Conservation (phyloP, 1,140 invertebrate species). For the Helicorthomorpha holstii region DNA sequence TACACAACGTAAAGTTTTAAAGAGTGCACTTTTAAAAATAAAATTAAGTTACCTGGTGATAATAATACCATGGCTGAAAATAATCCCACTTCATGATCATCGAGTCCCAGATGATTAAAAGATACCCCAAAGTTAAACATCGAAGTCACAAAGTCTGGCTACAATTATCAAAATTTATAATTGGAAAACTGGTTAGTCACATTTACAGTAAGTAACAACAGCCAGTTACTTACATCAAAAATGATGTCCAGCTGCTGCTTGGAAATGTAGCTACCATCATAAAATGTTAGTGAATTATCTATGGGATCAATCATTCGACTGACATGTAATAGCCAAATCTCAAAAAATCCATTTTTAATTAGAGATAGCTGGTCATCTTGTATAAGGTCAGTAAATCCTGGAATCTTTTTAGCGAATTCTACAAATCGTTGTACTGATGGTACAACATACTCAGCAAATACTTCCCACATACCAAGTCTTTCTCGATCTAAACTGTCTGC, state of each 20-base stretch:
- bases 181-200: not conserved
- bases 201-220: not conserved
- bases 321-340: conserved; percentile 82
- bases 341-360: conserved; percentile 91
- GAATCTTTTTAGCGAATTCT: conserved; percentile 81
- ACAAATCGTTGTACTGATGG: conserved; percentile 79
- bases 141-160: conserved; percentile 53
- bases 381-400: conserved; percentile 63
- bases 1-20: too few relatives aligned
- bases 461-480: conserved; percentile 26
- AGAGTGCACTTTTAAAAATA: too few relatives aligned
- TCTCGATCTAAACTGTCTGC: conserved; percentile 24
- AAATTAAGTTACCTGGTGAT: conserved; percentile 40
- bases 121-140: conserved; percentile 34
- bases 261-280: conserved; percentile 73
- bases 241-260: conserved; percentile 73
- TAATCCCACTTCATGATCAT: conserved; percentile 77
- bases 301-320: conserved; percentile 51
- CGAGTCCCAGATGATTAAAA: conserved; percentile 52
- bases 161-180: conserved; percentile 11
- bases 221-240: conserved; percentile 63
- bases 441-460: conserved; percentile 27
- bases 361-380: conserved; percentile 88
- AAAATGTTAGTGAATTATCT: conserved; percentile 67
- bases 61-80: conserved; percentile 73